A percentile compares a stretch with the other conserved stretches of the same genome.
These are phyloP conservation scores for Crocodylus rhombifer DNA, from an alignment of 2,797 vertebrate genomes.

Conservation along the genomic window DNA sequence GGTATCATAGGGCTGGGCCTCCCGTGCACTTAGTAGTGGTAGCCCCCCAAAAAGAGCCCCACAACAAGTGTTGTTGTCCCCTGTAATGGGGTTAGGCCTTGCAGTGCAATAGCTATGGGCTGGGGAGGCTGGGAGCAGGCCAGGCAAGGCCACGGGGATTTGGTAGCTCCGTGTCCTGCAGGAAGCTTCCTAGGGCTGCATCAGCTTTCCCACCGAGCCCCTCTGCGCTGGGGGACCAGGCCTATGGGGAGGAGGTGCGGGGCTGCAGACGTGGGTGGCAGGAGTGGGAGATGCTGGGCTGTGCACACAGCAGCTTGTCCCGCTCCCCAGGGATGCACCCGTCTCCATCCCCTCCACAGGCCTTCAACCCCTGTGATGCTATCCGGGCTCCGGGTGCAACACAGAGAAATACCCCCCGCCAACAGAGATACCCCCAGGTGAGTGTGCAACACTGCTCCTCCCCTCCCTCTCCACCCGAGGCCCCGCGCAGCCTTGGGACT, in stretches of 20 bases:
- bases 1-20: not conserved
- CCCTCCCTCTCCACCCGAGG: not conserved
- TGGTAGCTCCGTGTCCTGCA: not conserved
- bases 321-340: not conserved
- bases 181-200: not conserved
- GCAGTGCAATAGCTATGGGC: not conserved
- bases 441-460: not conserved
- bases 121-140: not conserved
- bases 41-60: not conserved
- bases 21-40: not conserved
- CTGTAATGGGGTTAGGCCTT: not conserved
- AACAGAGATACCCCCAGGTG: not conserved
- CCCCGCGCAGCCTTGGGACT: not conserved
- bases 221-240: not conserved
- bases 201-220: not conserved
- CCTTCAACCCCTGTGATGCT: too few species aligned
- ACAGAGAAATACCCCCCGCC: too few species aligned
- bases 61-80: too few species aligned
- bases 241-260: not conserved
- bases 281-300: not conserved
- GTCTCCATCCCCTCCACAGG: too few species aligned
- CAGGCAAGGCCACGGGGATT: not conserved
- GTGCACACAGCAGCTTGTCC: not conserved
- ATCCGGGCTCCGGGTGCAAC: too few species aligned
- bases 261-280: not conserved